Base-by-base conservation (phyloP, 2,113 vertebrate genomes). In the Typhlomys cinereus region DNA sequence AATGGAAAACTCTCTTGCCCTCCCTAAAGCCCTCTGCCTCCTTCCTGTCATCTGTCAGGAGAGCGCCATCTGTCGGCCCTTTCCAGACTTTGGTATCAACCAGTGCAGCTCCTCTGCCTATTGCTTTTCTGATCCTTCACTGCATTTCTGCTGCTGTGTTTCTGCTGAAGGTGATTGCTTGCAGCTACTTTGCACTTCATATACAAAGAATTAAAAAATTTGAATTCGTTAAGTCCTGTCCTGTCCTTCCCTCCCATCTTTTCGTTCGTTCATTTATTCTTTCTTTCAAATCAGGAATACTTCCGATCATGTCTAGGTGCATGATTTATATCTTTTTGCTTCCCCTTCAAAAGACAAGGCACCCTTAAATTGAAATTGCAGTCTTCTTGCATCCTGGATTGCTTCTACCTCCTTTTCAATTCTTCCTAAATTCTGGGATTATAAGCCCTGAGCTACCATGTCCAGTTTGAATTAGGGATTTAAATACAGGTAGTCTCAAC, bases 1-100 rank as follows among this genome's bases (percentile, higher is more conserved):
- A 93, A 67, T 88, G 74, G 61, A 91, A 88, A 61, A 25, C 71
- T 71, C 71, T 71, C 75, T 86, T 80, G 71, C 70, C 89, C 23
- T 75, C 39, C 48, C 25, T 84, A 39, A 66, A 2, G 11, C 46
- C 36, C 75, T 66, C 41, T 0, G 10, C 76, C 92, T 83, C 81
- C 76, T 91, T 89, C 82, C 71, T 93, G 62, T 94, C 71, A 71
- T 94, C 88, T 94, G 76, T 89, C 64, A 62, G 48, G 82, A 76
- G 36, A 4, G 1, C 13, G 62, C 95, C 82, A 85, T 95, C 96
- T 94, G 92, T 73, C 73, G 52, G 73, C 88, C n/a, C 66, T 89
- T 89, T 29, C 57, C 61, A 87, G 44, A 87, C 83, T 70, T 82
- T 91, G 20, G 67, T 76, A 20, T 74, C 83, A 94, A 78, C 73